Evolutionary conservation across 2,113 vertebrate species (phyloP), one percentile per base, ranked within the genome.

Genomic region (Scopus umbretta): DNA sequence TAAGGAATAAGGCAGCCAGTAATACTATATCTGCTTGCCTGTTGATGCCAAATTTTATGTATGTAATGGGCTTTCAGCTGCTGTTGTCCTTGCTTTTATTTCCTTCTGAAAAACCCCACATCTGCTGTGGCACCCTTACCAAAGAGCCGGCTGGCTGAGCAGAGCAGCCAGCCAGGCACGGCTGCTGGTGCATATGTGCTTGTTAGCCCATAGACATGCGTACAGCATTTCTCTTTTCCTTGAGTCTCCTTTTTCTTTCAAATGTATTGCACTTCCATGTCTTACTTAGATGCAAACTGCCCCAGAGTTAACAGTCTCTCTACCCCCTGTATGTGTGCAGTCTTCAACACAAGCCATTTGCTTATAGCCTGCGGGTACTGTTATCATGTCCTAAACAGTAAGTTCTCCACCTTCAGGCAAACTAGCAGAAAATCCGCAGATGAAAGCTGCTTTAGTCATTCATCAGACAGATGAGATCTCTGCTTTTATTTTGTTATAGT

Each of bases 391-490:
- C 88, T 42, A 52, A 93, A 95, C 91, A 93, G 3, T 91, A 43
- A 81, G 18, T 86, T 80, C 71, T 94, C 88, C 86, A 81, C 91
- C 94, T 96, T 73, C 89, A 88, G 93, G 94, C 97, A 94, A 95
- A 80, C 67, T 70, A 52, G 78, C 78, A 94, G 87, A 90, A 95
- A 90, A 96, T 92, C 58, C 26, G 12, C 55, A 87, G 92, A 94
- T 95, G 93, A 95, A 91, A 96, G 89, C 95, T 88, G 91, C 81
- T 95, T 58, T 73, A 95, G 84, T 90, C 66, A 47, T 97, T 95
- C 95, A 97, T 97, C 94, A 96, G 87, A 81, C 96, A 94, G 91
- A 95, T 94, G 96, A 96, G 89, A 93, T 74, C 71, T 91, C 87
- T 88, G 95, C 85, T 92, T 97, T 96, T 96, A 90, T 96, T 97